A percentile compares a stretch with the other conserved stretches of the same genome.
Conservation (phyloP, 2,888 invertebrate genomes). For the Harpalus rubripes region DNA sequence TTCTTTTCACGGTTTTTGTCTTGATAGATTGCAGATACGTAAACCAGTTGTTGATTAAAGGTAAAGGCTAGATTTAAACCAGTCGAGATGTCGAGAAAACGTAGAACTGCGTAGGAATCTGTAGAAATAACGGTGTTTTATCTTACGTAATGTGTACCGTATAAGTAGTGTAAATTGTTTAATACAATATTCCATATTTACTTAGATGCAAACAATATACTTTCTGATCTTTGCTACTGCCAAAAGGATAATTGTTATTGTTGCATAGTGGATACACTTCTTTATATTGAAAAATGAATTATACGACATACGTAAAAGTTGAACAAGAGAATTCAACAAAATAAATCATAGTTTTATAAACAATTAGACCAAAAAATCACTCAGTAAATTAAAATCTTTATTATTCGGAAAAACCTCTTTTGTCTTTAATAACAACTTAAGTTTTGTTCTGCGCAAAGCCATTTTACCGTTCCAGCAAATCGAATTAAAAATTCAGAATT, state of each 20-base stretch:
- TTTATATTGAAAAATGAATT: too few relatives aligned
- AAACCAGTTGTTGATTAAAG: slow-evolving; percentile 17
- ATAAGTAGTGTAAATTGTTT: slow-evolving; percentile 52
- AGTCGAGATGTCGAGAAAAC: background rate
- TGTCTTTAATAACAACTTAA: too few relatives aligned
- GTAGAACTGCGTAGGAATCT: slow-evolving; percentile 47
- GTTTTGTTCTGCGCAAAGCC: too few relatives aligned
- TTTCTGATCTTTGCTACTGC: background rate
- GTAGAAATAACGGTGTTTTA: slow-evolving; percentile 55
- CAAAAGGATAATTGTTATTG: background rate
- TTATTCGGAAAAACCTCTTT: too few relatives aligned
- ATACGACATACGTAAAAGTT: too few relatives aligned
- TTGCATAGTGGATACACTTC: too few relatives aligned
- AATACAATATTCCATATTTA: slow-evolving; percentile 36
- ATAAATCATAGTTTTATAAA: too few relatives aligned
- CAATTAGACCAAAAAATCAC: too few relatives aligned
- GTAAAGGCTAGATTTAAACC: background rate
- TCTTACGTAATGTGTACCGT: slow-evolving; percentile 52
- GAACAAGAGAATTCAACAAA: too few relatives aligned
- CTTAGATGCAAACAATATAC: background rate
- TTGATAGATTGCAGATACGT: background rate
- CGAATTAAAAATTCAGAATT: too few relatives aligned
- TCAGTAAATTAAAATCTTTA: too few relatives aligned
- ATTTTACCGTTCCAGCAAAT: too few relatives aligned
- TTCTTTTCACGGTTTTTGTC: background rate